Evolutionary conservation across 2,797 vertebrate genomes (phyloP), one percentile per base, ranked within the genome.

Genomic region (Potorous gilbertii): DNA sequence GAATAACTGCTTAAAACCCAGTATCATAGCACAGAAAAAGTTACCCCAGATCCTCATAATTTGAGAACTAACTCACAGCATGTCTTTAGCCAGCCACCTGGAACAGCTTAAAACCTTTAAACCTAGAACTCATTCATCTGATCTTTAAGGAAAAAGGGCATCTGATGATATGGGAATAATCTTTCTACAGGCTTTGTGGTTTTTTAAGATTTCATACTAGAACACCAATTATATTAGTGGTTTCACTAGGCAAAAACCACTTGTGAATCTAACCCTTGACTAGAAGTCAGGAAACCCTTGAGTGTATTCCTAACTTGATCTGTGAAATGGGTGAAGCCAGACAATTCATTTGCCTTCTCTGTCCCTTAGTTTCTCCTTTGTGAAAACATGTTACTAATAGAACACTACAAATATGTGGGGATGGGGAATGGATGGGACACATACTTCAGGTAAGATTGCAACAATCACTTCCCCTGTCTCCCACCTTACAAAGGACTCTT

Each of bases 111-210:
- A 46, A 87, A 81, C 21, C n/a, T 74, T 74, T 40, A 74, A 40
- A 6, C 21, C 50, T 34, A 90, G 92, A 91, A 94, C 40, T 94
- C 46, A 54, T 28, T 54, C 62, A 40, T 93, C 50, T 57, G 14
- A 56, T 92, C 28, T 90, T 54, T 55, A 54, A 90, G 54, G 34
- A 16, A 14, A 55, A 54, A 91, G 91, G 93, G 94, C 52, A 93
- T 55, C 40, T 3, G 14, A n/a, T n/a, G 92, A 95, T 66, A 93
- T 4, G 81, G 92, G 55, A 0, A 6, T 24, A 46, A 12, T 50
- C 93, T 55, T 95, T 90, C 52, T 95, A 90, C 6, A 96, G 90
- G 27, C 29, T 5, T 29, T 55, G 50, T 93, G 90, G 90, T 40
- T 21, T 21, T 40, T 34, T 50, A 21, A 9, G 55, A 89, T 40